Evolutionary conservation across 2,797 vertebrate genomes (phyloP).

Genomic region (Chloroceryle inda): DNA sequence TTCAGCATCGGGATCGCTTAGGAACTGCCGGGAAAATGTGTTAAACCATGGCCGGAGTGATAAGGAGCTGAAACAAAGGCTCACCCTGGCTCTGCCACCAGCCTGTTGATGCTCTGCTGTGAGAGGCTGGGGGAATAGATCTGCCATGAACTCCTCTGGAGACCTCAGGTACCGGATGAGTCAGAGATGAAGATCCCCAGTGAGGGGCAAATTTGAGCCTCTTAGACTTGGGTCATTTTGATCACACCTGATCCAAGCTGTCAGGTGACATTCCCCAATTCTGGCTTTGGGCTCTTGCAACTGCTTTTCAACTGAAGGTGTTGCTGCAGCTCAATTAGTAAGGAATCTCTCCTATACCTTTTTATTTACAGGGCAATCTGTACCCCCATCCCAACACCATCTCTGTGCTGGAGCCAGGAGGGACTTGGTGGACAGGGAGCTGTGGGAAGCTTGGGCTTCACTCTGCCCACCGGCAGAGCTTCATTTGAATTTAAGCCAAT

Average conservation of each 20-base stretch:
- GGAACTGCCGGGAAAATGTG: fast-evolving
- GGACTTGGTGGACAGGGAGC: neutral
- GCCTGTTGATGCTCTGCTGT: neutral
- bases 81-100: neutral
- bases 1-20: neutral
- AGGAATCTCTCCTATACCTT: neutral
- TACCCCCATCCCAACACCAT: neutral
- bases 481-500: neutral
- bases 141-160: neutral
- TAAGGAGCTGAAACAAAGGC: fast-evolving
- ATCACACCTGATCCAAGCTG: neutral
- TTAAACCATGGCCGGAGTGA: fast-evolving
- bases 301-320: neutral
- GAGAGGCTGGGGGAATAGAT: neutral
- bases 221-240: neutral
- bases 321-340: neutral
- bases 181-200: neutral
- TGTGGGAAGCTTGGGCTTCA: neutral
- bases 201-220: fast-evolving
- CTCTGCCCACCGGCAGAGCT: neutral
- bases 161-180: fast-evolving
- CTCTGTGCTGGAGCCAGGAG: neutral
- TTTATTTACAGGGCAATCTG: neutral
- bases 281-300: neutral
- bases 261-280: neutral